These are phyloP conservation scores for Macrotis lagotis DNA, from an alignment of 2,113 vertebrate species.

Conservation along the genomic window DNA sequence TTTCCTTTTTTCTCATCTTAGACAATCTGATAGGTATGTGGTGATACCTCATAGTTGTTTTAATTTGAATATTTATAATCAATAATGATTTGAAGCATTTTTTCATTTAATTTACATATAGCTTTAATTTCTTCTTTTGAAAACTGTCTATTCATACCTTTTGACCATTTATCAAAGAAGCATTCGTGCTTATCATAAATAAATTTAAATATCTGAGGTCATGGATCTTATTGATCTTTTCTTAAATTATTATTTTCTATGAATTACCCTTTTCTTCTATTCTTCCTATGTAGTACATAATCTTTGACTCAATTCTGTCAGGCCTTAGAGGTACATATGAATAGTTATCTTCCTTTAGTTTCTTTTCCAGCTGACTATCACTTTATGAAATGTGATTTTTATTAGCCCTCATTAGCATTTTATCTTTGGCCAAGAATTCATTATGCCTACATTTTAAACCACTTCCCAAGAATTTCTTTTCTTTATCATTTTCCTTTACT, in stretches of 20 bases:
- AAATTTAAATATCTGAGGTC: neutral
- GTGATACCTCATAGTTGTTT: too few species aligned
- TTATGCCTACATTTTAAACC: neutral
- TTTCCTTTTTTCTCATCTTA: too few species aligned
- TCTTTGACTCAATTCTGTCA: neutral
- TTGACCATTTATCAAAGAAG: too few species aligned
- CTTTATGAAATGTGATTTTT: neutral
- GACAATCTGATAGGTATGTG: too few species aligned
- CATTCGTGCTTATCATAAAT: neutral
- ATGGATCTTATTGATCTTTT: neutral
- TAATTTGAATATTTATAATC: too few species aligned
- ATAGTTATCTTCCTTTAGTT: neutral
- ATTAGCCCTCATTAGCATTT: neutral
- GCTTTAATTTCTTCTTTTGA: too few species aligned
- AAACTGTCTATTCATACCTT: too few species aligned
- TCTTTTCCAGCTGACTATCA: neutral
- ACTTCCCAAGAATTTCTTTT: neutral
- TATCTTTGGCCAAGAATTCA: neutral
- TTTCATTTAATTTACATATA: too few species aligned
- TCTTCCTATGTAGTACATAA: neutral
- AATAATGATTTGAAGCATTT: too few species aligned
- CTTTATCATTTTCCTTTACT: neutral
- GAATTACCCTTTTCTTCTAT: neutral
- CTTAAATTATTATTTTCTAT: neutral
- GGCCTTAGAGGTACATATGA: neutral